Conservation (phyloP, 2,113 vertebrate species). For the Amphilophus citrinellus region DNA sequence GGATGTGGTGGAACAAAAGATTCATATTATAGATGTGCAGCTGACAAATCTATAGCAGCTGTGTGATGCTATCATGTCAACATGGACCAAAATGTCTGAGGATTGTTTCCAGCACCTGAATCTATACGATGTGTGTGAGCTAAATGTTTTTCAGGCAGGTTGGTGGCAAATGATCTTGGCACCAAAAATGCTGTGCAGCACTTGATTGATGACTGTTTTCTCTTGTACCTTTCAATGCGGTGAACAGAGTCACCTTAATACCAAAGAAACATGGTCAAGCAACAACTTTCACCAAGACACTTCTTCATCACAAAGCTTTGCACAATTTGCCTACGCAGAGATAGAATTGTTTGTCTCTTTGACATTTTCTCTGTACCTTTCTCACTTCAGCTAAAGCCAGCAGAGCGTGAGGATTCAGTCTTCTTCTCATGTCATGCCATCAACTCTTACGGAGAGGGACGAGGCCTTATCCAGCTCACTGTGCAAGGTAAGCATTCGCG, state of each 20-base stretch:
- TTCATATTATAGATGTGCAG: too few species aligned
- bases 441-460: slow-evolving; percentile 97
- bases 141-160: too few species aligned
- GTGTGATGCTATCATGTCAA: too few species aligned
- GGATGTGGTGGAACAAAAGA: too few species aligned
- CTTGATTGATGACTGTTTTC: background rate
- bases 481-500: slow-evolving; percentile 88
- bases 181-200: background rate
- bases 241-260: background rate
- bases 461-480: slow-evolving; percentile 97
- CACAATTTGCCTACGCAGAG: slow-evolving; percentile 1
- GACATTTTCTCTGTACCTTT: slow-evolving; percentile 22
- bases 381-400: slow-evolving; percentile 90
- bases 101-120: too few species aligned
- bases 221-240: background rate
- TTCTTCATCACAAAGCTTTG: slow-evolving; percentile 18
- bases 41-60: too few species aligned
- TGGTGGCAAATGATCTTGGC: background rate
- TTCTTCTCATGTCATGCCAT: slow-evolving; percentile 99
- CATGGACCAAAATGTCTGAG: too few species aligned
- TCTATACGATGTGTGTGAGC: too few species aligned
- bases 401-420: slow-evolving; percentile 96
- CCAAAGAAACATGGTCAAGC: background rate
- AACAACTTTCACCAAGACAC: background rate
- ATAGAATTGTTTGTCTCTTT: slow-evolving; percentile 36